Evolutionary conservation across 2,113 vertebrate genomes (phyloP).

Genomic region (Serinus canaria): DNA sequence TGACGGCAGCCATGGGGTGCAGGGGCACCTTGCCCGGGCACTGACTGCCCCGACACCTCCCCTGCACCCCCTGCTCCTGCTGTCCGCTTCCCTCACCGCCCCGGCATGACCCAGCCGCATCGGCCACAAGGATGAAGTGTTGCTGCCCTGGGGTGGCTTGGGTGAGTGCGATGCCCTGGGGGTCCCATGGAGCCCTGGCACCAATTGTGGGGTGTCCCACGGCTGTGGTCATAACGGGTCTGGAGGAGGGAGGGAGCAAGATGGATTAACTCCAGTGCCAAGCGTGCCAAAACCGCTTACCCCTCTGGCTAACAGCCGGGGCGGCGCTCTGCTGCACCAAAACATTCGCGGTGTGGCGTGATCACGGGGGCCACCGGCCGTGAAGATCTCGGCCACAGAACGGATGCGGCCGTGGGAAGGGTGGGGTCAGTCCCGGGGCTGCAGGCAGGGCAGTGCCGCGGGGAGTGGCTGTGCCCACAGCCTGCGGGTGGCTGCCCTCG

Average conservation of each 20-base stretch:
- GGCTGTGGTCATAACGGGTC: background rate
- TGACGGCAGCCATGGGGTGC: background rate
- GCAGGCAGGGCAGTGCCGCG: background rate
- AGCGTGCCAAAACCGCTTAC: accelerated
- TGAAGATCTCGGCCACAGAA: background rate
- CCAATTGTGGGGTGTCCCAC: accelerated
- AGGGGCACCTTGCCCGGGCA: background rate
- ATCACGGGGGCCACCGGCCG: background rate
- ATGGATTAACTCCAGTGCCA: background rate
- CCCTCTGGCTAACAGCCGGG: background rate
- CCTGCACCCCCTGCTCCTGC: background rate
- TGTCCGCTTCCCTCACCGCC: background rate
- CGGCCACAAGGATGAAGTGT: conserved; percentile 31
- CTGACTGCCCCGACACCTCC: background rate
- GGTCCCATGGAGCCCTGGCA: background rate
- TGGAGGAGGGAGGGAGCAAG: background rate
- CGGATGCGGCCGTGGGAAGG: accelerated
- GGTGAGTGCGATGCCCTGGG: conserved; percentile 6
- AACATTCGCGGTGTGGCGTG: accelerated
- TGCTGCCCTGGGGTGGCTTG: background rate
- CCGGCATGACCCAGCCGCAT: background rate
- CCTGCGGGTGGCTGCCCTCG: background rate
- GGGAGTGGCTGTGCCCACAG: background rate
- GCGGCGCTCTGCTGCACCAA: background rate
- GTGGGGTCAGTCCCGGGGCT: background rate